Evolutionary conservation across 2,113 vertebrate species (phyloP), one percentile per base, ranked within the genome.

Genomic region (Ophthalmotilapia sp.): DNA sequence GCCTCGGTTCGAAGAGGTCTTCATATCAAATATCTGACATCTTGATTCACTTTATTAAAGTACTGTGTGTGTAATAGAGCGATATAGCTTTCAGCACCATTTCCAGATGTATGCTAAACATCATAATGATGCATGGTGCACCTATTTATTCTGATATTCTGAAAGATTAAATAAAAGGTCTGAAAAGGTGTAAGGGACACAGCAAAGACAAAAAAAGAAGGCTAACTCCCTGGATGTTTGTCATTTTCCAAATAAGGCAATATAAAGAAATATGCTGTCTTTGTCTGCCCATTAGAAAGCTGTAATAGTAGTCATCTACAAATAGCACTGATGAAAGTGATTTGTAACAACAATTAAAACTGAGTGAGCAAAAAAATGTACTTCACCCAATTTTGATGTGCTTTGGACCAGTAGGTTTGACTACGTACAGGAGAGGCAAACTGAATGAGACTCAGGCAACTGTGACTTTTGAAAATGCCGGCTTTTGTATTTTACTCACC

Each of bases 1-100:
- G 83, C 68, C 36, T 79, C 29, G 81, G 60, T 31, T 88, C 84
- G 75, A 49, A 90, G 86, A 86, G 90, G 90, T 82, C 73, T 84
- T 53, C 62, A 14, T 84, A 90, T 91, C 83, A 91, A 89, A 89
- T 84, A 62, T 40, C 33, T 90, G 77, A 91, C 90, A 89, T 90
- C 87, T 90, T 89, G 79, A 87, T 92, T 92, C 84, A 89, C 80
- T 91, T 86, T 90, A 82, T 83, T 53, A 85, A 65, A 90, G 36
- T 83, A 70, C 77, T 21, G 38, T 60, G 47, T 36, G 49, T 33
- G 81, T 54, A 62, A 62, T 84, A 17, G 6, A 6, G 51, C 17
- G 13, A 21, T 33, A 45, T 70, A 55, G 80, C 36, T 82, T 33
- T 40, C 19, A 21, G 19, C 17, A 7, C 21, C 45, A n/a, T 84